Base-by-base conservation (phyloP, 1,140 invertebrate genomes). In the Drosophila ficusphila region DNA sequence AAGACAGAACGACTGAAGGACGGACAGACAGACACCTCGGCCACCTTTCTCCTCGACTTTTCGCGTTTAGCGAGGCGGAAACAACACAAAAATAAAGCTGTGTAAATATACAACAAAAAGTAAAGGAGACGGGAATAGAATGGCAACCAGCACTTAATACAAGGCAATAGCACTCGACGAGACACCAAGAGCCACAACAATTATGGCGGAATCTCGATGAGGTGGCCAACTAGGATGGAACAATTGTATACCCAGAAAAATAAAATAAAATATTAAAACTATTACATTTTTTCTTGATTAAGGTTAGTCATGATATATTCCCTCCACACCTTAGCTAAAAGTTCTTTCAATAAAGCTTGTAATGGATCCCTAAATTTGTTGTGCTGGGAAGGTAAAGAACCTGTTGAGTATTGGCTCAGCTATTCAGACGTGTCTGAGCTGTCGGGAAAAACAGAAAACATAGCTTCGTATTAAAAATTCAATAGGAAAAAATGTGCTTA, bases 81-180 rank as follows among this genome's bases (percentile, higher is more conserved):
- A 76, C 52, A 81, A 64, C 69, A 53, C 72, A 48, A 69, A 86
- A 85, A 72, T 57, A 85, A 57, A 75, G 52, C 44, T 68, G 61
- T 83, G 54, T 73, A 76, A 86, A 85, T 86, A 79, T 65, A n/a
- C n/a, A n/a, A n/a, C n/a, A 56, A 76, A 57, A 69, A 46, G 44
- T 27, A 54, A 58, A 36, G 12, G 46, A 41, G 16, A 27, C 14
- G 18, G 39, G 14, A 14, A 39, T 12, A 11, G 19, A n/a, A 21
- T 16, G 18, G n/a, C 7, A 23, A 7, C 7, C 18, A 31, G 38
- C 16, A n/a, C 9, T 8, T n/a, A 14, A 16, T 56, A 11, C 21
- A 21, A n/a, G 53, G 23, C 54, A 72, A 47, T 47, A 52, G 48
- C 25, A 60, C 39, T 76, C 33, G 19, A 39, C 38, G 54, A 49